phyloP scores from a whole-genome alignment of 2,113 vertebrate genomes.

The Mystacornis crossleyi region DNA sequence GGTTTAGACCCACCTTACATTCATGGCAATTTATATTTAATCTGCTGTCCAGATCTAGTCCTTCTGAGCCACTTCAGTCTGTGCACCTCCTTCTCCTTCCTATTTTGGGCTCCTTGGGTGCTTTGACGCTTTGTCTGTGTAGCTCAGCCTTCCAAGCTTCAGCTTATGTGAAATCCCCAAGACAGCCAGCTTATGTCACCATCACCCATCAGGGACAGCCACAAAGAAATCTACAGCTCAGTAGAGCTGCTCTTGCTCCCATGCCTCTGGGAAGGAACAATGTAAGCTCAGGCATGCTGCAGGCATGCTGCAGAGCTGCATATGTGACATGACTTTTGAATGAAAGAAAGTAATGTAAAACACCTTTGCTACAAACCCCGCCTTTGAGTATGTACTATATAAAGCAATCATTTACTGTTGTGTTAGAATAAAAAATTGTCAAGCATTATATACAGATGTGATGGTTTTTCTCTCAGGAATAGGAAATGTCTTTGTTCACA shows the following conservation, averaged over 20 bases:
- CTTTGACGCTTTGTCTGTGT: slow-evolving; percentile 8
- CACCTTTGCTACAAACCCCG: background rate
- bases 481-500: background rate
- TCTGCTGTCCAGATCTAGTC: slow-evolving; percentile 32
- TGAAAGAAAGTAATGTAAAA: background rate
- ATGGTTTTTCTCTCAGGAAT: background rate
- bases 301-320: background rate
- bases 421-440: background rate
- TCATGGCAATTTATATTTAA: slow-evolving; percentile 29
- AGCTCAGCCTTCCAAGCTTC: slow-evolving; percentile 22
- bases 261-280: background rate
- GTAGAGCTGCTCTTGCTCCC: background rate
- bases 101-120: slow-evolving; percentile 38
- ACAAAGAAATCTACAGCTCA: slow-evolving; percentile 16
- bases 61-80: slow-evolving; percentile 31
- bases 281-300: background rate
- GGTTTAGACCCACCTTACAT: background rate
- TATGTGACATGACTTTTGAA: background rate
- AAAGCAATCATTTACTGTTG: background rate
- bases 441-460: too few species aligned
- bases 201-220: slow-evolving; percentile 37
- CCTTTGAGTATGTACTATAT: background rate
- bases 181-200: slow-evolving; percentile 54
- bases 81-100: background rate
- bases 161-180: slow-evolving; percentile 30